A percentile compares a stretch with the other conserved stretches of the same genome.
Evolutionary conservation across 2,888 invertebrate genomes (phyloP).

Genomic region (Icerya purchasi): DNA sequence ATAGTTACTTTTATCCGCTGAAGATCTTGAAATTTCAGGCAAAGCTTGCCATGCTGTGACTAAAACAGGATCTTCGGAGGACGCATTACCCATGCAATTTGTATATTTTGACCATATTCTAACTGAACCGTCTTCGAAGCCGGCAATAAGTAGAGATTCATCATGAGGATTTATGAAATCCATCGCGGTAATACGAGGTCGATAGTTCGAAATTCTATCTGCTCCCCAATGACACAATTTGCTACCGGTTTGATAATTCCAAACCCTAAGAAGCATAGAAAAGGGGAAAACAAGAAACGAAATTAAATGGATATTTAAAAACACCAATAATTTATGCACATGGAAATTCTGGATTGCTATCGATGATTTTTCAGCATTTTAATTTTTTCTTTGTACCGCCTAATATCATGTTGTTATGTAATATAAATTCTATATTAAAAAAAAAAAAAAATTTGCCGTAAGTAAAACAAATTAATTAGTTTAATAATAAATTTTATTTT

Average conservation of each 20-base stretch:
- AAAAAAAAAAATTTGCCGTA: too few species aligned
- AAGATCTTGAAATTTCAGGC: slow-evolving; percentile 11
- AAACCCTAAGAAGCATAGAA: slow-evolving; percentile 43
- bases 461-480: too few species aligned
- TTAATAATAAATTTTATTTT: too few species aligned
- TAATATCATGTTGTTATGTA: too few species aligned
- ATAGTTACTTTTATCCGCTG: slow-evolving; percentile 20
- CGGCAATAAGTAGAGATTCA: slow-evolving; percentile 48
- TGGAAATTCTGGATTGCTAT: too few species aligned
- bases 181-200: slow-evolving; percentile 47
- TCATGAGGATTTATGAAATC: slow-evolving; percentile 77
- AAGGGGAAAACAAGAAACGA: too few species aligned
- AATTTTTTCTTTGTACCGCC: too few species aligned
- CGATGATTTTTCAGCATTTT: too few species aligned
- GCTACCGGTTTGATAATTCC: slow-evolving; percentile 61
- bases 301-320: too few species aligned
- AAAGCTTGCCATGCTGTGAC: slow-evolving; percentile 74
- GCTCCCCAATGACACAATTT: slow-evolving; percentile 36
- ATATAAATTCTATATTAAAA: too few species aligned
- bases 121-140: slow-evolving; percentile 55
- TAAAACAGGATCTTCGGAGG: slow-evolving; percentile 30
- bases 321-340: too few species aligned
- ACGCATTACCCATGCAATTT: slow-evolving; percentile 16
- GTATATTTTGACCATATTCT: slow-evolving; percentile 35
- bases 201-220: slow-evolving; percentile 12